Evolutionary conservation across 2,797 vertebrate species (phyloP).

Genomic region (Gymnothorax javanicus): DNA sequence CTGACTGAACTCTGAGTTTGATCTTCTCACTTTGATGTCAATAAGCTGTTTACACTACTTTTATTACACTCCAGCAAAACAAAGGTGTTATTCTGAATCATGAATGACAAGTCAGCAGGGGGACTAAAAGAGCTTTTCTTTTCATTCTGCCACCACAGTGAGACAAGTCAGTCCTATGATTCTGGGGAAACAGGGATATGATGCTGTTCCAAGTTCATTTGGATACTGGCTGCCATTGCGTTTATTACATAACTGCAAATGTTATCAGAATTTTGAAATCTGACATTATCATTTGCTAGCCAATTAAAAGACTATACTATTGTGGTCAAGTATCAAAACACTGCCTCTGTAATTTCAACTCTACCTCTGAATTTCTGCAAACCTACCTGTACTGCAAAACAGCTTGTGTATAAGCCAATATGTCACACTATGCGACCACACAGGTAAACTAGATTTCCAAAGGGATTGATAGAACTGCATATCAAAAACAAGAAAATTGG

Average conservation of each 20-base stretch:
- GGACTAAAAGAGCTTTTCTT: neutral
- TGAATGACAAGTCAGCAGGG: neutral
- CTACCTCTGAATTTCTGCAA: constrained; percentile 17
- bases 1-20: neutral
- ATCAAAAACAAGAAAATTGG: neutral
- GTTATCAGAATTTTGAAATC: constrained; percentile 20
- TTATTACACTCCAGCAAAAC: neutral
- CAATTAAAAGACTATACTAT: neutral
- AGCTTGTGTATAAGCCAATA: neutral
- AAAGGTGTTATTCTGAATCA: neutral
- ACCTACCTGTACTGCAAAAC: neutral
- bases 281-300: constrained; percentile 18
- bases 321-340: constrained; percentile 31
- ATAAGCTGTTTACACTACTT: neutral
- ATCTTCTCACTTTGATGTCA: neutral
- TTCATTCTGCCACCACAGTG: constrained; percentile 11
- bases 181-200: neutral
- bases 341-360: constrained; percentile 8
- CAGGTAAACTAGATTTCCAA: neutral
- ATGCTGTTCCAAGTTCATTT: constrained; percentile 25
- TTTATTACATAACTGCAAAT: constrained; percentile 12
- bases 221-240: constrained; percentile 21
- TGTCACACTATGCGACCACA: neutral
- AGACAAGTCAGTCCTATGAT: constrained; percentile 5
- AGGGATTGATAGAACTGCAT: neutral